Percentiles rank a stretch among this genome's conserved stretches.
Conservation (phyloP, 2,113 vertebrate species). For the Antechinus stuartii region DNA sequence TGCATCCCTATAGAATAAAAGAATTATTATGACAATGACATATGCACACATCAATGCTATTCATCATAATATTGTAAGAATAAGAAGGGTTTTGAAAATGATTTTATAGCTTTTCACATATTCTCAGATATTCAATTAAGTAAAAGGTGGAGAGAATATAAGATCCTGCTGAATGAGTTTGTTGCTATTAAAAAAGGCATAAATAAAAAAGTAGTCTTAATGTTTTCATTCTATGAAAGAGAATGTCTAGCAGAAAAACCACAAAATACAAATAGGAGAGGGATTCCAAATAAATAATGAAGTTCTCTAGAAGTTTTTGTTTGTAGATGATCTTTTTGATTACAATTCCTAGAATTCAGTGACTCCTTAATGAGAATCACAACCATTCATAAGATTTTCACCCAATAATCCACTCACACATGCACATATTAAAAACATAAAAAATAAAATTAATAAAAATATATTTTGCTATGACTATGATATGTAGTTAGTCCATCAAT, state of each 20-base stretch:
- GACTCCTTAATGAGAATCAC: not conserved
- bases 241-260: not conserved
- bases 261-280: not conserved
- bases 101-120: not conserved
- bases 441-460: not conserved
- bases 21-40: not conserved
- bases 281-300: not conserved
- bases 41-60: not conserved
- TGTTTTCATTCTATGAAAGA: not conserved
- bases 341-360: not conserved
- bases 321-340: not conserved
- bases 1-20: not conserved
- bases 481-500: not conserved
- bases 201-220: not conserved
- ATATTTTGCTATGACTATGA: not conserved
- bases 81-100: not conserved
- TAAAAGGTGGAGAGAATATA: not conserved
- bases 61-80: not conserved
- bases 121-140: not conserved
- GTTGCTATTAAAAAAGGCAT: not conserved
- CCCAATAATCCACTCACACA: not conserved
- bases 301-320: not conserved
- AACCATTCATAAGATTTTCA: not conserved
- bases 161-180: not conserved
- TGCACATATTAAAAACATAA: not conserved